A percentile compares a stretch with the other conserved stretches of the same genome.
Evolutionary conservation across 2,888 invertebrate genomes (phyloP).

Genomic region (Melanotus villosus): DNA sequence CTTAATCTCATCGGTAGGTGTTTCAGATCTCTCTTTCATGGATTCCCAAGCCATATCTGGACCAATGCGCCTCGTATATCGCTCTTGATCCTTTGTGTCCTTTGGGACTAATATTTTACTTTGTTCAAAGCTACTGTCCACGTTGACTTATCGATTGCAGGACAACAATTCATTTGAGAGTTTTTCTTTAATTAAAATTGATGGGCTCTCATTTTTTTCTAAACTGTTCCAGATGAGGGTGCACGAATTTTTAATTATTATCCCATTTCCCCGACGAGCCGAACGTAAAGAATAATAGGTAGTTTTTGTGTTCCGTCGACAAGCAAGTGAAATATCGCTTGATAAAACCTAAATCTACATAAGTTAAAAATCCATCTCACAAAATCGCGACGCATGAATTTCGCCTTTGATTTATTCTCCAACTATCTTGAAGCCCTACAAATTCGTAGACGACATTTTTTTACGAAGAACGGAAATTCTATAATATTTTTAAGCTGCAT

Average conservation of each 20-base stretch:
- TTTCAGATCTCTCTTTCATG: conserved; percentile 15
- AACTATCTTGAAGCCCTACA: not conserved
- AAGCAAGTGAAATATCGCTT: conserved; percentile 6
- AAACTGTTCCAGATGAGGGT: too few species aligned
- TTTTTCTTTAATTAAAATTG: conserved; percentile 9
- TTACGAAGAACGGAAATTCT: not conserved
- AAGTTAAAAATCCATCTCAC: conserved; percentile 10
- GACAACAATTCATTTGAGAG: conserved; percentile 6
- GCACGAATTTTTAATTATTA: not conserved
- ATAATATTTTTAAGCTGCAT: not conserved
- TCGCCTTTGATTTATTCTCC: conserved; percentile 3
- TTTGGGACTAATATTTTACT: conserved; percentile 44
- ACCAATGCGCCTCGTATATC: conserved; percentile 28
- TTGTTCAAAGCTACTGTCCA: conserved; percentile 39
- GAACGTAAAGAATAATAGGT: not conserved
- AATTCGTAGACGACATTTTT: conserved; percentile 1
- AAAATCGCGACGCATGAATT: conserved; percentile 8
- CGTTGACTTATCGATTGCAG: conserved; percentile 34
- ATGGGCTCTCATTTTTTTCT: not conserved
- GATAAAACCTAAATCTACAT: conserved; percentile 13
- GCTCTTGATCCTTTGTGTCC: conserved; percentile 34
- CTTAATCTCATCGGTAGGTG: conserved; percentile 15
- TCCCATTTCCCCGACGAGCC: not conserved
- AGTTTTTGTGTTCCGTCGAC: not conserved
- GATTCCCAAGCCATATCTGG: conserved; percentile 15